phyloP scores from a whole-genome alignment of 1,140 invertebrate genomes.

The Yoshiicerus persimilis region DNA sequence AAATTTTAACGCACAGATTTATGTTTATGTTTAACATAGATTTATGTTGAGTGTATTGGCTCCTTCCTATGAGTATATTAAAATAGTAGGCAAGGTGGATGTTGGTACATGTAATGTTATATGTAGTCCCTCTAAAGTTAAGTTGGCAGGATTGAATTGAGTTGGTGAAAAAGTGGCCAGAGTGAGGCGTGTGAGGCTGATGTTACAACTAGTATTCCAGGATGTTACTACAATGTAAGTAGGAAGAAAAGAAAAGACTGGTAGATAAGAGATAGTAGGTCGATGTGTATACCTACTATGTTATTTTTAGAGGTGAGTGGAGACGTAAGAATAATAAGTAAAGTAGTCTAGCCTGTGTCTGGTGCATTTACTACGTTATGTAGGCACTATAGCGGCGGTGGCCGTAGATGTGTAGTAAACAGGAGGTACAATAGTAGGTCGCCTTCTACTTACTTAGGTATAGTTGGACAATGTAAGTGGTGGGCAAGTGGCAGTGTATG shows the following conservation, averaged over 20 bases:
- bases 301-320: background rate
- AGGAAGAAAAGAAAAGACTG: background rate
- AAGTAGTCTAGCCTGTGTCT: background rate
- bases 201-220: background rate
- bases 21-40: background rate
- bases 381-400: too few relatives aligned
- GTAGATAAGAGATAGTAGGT: background rate
- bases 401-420: too few relatives aligned
- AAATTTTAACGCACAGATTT: background rate
- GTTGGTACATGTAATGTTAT: background rate
- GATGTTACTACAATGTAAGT: background rate
- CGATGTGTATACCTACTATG: background rate
- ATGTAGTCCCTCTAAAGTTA: background rate
- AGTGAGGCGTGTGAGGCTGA: background rate
- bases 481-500: background rate
- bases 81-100: background rate
- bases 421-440: too few relatives aligned
- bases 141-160: constrained; percentile 19
- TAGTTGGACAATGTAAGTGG: background rate
- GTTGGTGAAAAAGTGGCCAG: constrained; percentile 9
- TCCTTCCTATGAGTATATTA: too few relatives aligned
- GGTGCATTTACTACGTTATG: background rate
- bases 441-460: too few relatives aligned
- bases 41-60: too few relatives aligned
- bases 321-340: background rate